Evolutionary conservation across 2,888 invertebrate species (phyloP), one percentile per base, ranked within the genome.

Genomic region (Stictocephala bisonia): DNA sequence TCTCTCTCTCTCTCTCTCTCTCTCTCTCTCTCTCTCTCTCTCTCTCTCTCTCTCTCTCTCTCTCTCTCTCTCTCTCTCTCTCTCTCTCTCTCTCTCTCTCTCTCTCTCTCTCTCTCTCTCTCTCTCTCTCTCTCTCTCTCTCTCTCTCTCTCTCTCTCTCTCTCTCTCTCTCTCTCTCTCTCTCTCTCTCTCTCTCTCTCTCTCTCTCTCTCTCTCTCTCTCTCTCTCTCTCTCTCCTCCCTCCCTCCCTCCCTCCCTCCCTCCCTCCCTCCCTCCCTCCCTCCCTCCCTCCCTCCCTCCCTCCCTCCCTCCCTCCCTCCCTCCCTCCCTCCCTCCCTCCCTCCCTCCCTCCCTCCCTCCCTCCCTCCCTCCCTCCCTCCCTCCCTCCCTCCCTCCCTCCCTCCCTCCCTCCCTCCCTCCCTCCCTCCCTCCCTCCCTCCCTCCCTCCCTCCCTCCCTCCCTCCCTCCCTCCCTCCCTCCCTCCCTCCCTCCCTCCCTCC

Each of bases 61-160:
- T 64, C 31, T 35, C 64, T n/a, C 35, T 64, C 35, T 64, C 64
- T 64, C 22, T 35, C 64, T n/a, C 27, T 35, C 64, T 64, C 64
- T 64, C 22, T 64, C 64, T 64, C 64, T 64, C 60, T 27, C 60
- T n/a, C 31, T 29, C 29, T 29, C n/a, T 29, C 31, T n/a, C 31
- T 35, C 29, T 3, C 31, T 13, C 20, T 6, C n/a, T 15, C 15
- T 3, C 29, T 3, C 31, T 60, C 3, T 60, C 60, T 60, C 15
- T 29, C 31, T 60, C 31, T 31, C 60, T 60, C 31, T 60, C 60
- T 31, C 60, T 60, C 60, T 60, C 60, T 29, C 31, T 60, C 31
- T 60, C 60, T 31, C 60, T 60, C 31, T 29, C 60, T 60, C 60
- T 60, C 60, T 60, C 60, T 31, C 60, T 60, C 60, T 31, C 60